Conservation (phyloP, 2,888 invertebrate species). For the Drosophila vallismaia region DNA sequence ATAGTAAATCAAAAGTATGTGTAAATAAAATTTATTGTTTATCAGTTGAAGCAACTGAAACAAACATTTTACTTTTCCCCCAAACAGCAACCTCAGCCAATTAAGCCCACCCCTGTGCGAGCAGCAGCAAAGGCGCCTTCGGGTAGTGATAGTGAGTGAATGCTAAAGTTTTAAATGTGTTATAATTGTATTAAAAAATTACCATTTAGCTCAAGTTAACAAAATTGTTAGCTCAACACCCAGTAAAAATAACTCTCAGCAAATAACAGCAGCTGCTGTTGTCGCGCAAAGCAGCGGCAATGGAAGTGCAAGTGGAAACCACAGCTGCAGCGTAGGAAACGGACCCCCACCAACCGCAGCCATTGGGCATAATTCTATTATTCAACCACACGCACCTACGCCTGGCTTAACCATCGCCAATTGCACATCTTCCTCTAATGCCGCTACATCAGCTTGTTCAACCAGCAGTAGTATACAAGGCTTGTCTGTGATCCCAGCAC, state of each 20-base stretch:
- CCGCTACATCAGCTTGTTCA: constrained; percentile 50
- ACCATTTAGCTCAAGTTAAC: constrained; percentile 68
- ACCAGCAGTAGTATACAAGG: constrained; percentile 81
- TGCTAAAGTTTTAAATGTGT: background rate
- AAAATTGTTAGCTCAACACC: constrained; percentile 84
- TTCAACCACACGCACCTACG: constrained; percentile 81
- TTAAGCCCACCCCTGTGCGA: constrained; percentile 93
- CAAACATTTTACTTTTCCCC: constrained; percentile 9
- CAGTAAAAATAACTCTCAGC: constrained; percentile 82
- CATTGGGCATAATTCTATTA: constrained; percentile 74
- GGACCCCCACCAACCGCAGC: constrained; percentile 48
- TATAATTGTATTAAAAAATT: background rate
- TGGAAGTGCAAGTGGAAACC: constrained; percentile 53
- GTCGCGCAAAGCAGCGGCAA: constrained; percentile 52
- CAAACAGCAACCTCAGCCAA: constrained; percentile 85
- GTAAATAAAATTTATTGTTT: constrained; percentile 1
- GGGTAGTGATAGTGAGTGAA: constrained; percentile 84
- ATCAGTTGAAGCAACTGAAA: constrained; percentile 2
- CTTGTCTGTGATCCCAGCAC: constrained; percentile 84
- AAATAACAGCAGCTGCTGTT: constrained; percentile 78
- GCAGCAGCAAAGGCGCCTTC: constrained; percentile 84
- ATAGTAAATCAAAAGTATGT: constrained; percentile 84
- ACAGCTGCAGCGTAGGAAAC: constrained; percentile 18
- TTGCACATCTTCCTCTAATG: constrained; percentile 47
- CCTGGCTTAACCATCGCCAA: constrained; percentile 78